Evolutionary conservation across 2,113 vertebrate species (phyloP).

Genomic region (Mellivora capensis): DNA sequence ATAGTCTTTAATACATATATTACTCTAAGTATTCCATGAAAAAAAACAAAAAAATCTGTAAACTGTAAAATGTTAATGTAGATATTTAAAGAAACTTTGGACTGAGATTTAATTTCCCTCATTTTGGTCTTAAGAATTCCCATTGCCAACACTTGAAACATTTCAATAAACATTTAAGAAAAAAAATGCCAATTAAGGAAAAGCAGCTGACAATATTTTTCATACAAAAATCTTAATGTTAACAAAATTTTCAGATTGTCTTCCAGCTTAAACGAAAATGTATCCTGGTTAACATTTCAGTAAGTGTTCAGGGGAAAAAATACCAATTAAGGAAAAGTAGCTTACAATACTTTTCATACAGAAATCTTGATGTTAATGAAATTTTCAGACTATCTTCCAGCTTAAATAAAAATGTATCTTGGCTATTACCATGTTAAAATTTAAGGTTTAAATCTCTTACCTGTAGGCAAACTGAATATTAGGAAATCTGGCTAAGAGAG

Average conservation of each 20-base stretch:
- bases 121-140: neutral
- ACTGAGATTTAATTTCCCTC: neutral
- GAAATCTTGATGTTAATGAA: neutral
- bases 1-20: neutral
- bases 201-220: neutral
- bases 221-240: neutral
- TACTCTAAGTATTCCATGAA: neutral
- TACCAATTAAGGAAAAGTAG: too few species aligned
- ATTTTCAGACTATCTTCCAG: neutral
- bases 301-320: too few species aligned
- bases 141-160: neutral
- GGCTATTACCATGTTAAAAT: neutral
- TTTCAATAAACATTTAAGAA: neutral
- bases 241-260: neutral
- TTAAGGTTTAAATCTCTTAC: slow-evolving; percentile 81
- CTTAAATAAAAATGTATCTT: neutral
- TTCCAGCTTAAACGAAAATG: neutral
- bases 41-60: neutral
- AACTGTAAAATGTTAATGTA: neutral
- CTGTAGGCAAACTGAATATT: slow-evolving; percentile 93
- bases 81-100: neutral
- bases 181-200: neutral
- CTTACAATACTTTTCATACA: too few species aligned
- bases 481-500: slow-evolving; percentile 89
- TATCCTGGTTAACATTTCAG: neutral